phyloP scores from a whole-genome alignment of 2,797 vertebrate genomes.

The Pyrrhura leucotis region DNA sequence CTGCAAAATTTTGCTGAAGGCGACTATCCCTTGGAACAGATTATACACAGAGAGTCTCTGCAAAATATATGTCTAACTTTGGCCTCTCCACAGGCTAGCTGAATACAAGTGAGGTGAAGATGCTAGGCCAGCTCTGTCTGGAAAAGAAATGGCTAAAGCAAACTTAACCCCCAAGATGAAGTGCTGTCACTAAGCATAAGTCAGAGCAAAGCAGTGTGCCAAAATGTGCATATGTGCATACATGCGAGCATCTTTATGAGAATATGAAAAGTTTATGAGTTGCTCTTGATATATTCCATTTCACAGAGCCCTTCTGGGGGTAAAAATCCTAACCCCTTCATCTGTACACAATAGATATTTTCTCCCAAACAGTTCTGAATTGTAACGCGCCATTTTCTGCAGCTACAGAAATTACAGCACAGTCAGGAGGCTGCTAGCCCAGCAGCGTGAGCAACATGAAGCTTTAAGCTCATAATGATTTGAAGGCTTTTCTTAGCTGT shows the following conservation, averaged over 20 bases:
- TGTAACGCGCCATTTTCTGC: slow-evolving; percentile 39
- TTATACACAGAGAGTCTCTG: background rate
- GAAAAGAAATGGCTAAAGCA: background rate
- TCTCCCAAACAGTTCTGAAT: background rate
- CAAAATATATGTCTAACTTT: background rate
- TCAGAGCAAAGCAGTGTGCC: background rate
- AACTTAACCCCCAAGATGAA: background rate
- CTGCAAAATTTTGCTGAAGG: background rate
- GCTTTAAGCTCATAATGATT: slow-evolving; percentile 29
- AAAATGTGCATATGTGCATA: background rate
- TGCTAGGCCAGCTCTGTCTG: background rate
- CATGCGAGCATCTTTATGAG: background rate
- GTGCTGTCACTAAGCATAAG: background rate
- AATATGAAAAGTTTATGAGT: background rate
- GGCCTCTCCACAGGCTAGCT: background rate
- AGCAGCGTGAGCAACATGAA: background rate
- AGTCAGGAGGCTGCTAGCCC: background rate
- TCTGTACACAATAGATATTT: slow-evolving; percentile 6
- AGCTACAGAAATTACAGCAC: slow-evolving; percentile 33
- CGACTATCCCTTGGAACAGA: background rate
- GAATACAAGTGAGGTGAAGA: background rate
- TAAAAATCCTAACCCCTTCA: background rate
- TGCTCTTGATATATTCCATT: background rate
- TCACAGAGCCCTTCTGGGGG: background rate
- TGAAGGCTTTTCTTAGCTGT: slow-evolving; percentile 33